A percentile compares a stretch with the other conserved stretches of the same genome.
Evolutionary conservation across 1,140 invertebrate genomes (phyloP).

Genomic region (Oppia nitens): DNA sequence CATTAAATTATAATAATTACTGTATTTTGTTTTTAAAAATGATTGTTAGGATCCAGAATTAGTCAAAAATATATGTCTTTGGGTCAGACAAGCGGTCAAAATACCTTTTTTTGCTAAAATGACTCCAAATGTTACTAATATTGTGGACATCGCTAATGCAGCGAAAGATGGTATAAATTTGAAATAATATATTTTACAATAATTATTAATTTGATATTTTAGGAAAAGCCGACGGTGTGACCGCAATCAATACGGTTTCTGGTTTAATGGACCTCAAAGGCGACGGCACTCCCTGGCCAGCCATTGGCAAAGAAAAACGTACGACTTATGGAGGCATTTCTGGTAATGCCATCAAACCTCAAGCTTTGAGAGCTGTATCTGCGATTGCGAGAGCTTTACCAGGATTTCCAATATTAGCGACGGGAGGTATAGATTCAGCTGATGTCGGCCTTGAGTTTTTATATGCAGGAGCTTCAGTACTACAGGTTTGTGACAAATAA

Average conservation of each 20-base stretch:
- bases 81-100: slow-evolving; percentile 65
- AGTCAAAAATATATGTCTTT: slow-evolving; percentile 72
- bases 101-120: slow-evolving; percentile 97
- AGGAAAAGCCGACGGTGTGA: slow-evolving; percentile 82
- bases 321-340: slow-evolving; percentile 95
- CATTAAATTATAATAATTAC: no score
- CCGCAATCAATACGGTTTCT: slow-evolving; percentile 89
- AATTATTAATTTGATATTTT: slow-evolving; percentile 8
- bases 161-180: slow-evolving; percentile 52
- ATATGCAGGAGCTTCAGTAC: slow-evolving; percentile 66
- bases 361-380: slow-evolving; percentile 74
- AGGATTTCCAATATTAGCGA: slow-evolving; percentile 79
- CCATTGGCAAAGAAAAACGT: slow-evolving; percentile 53
- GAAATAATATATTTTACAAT: neutral
- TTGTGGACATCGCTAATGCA: slow-evolving; percentile 68
- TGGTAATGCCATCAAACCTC: slow-evolving; percentile 83
- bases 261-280: slow-evolving; percentile 72
- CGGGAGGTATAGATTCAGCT: slow-evolving; percentile 88
- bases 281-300: slow-evolving; percentile 73
- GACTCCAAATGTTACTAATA: slow-evolving; percentile 93
- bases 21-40: no score
- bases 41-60: slow-evolving; percentile 40
- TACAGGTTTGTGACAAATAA: slow-evolving; percentile 48
- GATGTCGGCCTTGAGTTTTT: slow-evolving; percentile 84
- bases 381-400: slow-evolving; percentile 63